Evolutionary conservation across 2,113 vertebrate genomes (phyloP), one percentile per base, ranked within the genome.

Genomic region (Microcebus ravelobensis): DNA sequence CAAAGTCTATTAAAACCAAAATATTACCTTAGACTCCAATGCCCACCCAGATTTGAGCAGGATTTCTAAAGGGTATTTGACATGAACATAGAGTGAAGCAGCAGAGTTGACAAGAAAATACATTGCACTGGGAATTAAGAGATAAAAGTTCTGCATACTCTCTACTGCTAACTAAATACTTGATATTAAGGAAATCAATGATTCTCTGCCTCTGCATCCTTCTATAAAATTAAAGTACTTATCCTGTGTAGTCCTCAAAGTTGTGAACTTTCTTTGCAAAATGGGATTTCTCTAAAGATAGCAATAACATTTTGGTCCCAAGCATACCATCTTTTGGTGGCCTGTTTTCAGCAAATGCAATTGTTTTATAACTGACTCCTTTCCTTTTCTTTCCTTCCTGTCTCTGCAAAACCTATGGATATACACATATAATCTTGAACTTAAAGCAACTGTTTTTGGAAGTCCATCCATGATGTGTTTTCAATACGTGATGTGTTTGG

Each of bases 41-140:
- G 12, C n/a, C 23, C 10, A n/a, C 4, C 15, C 10, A 55, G 21
- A 73, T 83, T 91, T 29, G 63, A 65, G 8, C 0, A 61, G 9
- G 0, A 59, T 34, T 55, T 48, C 36, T 87, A 79, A 68, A 87
- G 29, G 34, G 7, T 71, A 39, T 89, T 87, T 87, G 48, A 76
- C 52, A 23, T 42, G 20, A 71, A 7, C 20, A 88, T 27, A 68
- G 20, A 85, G 34, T 52, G 20, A 89, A n/a, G 42, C 59, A 82
- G 21, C 7, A 82, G 31, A 93, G 8, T 68, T 73, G 70, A 90
- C 42, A 87, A 90, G 57, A 94, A 89, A 97, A 93, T 50, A 85
- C 27, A 81, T 34, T 70, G 29, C 29, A 17, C 14, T 76, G 27
- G 12, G 45, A 94, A 85, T 77, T 74, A 42, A 83, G 29, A 93